Base-by-base conservation (phyloP, 2,797 vertebrate species). In the Martes flavigula region DNA sequence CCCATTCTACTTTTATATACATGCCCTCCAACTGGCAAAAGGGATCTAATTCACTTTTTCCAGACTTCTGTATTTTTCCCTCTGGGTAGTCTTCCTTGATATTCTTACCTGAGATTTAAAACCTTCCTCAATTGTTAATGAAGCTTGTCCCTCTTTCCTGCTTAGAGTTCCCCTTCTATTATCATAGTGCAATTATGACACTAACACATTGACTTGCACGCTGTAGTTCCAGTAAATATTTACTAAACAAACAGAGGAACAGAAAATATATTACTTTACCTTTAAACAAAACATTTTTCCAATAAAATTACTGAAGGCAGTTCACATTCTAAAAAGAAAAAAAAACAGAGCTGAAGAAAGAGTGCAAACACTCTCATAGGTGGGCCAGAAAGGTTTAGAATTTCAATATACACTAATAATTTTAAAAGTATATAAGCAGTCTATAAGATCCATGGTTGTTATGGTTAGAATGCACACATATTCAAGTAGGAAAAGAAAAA, bases 281-380 rank as follows among this genome's bases (percentile, higher is more conserved):
- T 95, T 84, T 75, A 84, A 73, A 72, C 30, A 54, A 84, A 87
- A 90, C 25, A 60, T 87, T 73, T 72, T 90, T 85, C 87, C 51
- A 40, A 12, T 54, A 35, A 75, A 46, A 85, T 66, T 58, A 91
- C 30, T 60, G 13, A 0, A 87, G n/a, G 11, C 25, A 91, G 72
- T 72, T 79, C 20, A 75, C 20, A 13, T 88, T 68, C 62, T 91
- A 91, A 93, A 83, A 90, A 54, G 56, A 77, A 85, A 75, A 13
- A 13, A 20, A 1, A 77, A 90, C 4, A n/a, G n/a, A 79, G n/a
- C 12, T n/a, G 21, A 54, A 62, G 64, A 90, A 87, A 73, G 27
- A 82, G 48, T 3, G 6, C 0, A 43, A 83, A 68, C 27, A 82
- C 18, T 81, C 86, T 92, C 46, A 60, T 0, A 73, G 23, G 72